phyloP scores from a whole-genome alignment of 1,140 invertebrate genomes.

The Kradibia gibbosae region DNA sequence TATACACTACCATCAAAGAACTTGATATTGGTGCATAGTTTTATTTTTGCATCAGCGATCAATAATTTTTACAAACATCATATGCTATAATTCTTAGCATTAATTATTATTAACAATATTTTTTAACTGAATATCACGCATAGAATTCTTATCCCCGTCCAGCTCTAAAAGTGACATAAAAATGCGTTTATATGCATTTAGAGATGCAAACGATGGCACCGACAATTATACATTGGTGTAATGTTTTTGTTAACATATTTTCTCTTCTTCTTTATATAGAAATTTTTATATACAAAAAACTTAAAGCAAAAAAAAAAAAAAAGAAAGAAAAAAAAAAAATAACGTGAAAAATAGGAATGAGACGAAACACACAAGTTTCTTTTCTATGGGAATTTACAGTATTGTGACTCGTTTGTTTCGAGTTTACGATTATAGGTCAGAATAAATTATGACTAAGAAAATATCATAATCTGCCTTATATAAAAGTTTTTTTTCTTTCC shows the following conservation, averaged over 20 bases:
- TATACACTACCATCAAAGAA: slow-evolving; percentile 41
- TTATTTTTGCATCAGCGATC: slow-evolving; percentile 50
- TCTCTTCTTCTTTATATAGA: slow-evolving; percentile 18
- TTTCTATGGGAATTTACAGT: slow-evolving; percentile 33
- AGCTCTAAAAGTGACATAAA: slow-evolving; percentile 32
- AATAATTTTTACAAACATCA: slow-evolving; percentile 49
- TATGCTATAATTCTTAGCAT: slow-evolving; percentile 45
- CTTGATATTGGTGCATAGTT: slow-evolving; percentile 47
- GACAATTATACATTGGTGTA: slow-evolving; percentile 29
- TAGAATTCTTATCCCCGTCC: slow-evolving; percentile 32
- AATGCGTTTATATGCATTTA: neutral
- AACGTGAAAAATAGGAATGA: slow-evolving; percentile 44
- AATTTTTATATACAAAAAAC: slow-evolving; percentile 48
- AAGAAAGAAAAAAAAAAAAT: slow-evolving; percentile 13
- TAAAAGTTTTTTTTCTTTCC: slow-evolving; percentile 21
- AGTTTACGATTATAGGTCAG: slow-evolving; percentile 9
- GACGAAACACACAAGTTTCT: slow-evolving; percentile 18
- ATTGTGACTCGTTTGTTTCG: neutral
- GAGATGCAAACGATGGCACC: slow-evolving; percentile 21
- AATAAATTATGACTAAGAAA: slow-evolving; percentile 42
- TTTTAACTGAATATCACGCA: slow-evolving; percentile 33
- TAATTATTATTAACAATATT: slow-evolving; percentile 43
- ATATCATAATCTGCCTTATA: slow-evolving; percentile 21
- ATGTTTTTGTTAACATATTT: slow-evolving; percentile 2
- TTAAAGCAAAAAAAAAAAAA: slow-evolving; percentile 8